Conservation (phyloP, 2,113 vertebrate species). For the Oceanodroma tethys region DNA sequence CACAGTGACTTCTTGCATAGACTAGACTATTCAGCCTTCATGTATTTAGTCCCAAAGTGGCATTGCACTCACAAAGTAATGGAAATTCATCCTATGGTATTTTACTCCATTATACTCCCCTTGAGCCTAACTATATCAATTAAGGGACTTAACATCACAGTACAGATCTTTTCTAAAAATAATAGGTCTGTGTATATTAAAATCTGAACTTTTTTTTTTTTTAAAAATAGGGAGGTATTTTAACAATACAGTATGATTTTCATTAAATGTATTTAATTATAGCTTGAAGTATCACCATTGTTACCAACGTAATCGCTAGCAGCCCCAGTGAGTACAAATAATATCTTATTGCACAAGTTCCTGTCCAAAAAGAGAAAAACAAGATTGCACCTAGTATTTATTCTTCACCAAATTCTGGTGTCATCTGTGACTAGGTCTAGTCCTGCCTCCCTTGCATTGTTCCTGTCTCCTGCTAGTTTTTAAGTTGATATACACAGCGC, state of each 20-base stretch:
- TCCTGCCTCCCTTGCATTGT: neutral
- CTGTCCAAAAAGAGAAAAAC: neutral
- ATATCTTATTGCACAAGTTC: neutral
- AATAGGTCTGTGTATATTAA: neutral
- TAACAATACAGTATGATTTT: neutral
- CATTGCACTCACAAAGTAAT: neutral
- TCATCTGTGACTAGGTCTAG: neutral
- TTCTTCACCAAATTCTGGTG: neutral
- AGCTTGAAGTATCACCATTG: neutral
- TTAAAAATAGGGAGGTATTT: neutral
- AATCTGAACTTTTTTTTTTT: neutral
- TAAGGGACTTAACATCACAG: neutral
- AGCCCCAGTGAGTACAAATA: neutral
- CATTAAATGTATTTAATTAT: neutral
- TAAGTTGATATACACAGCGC: neutral
- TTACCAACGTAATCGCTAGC: neutral
- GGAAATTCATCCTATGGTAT: neutral
- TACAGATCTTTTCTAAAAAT: neutral
- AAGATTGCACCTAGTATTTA: neutral
- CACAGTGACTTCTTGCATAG: neutral
- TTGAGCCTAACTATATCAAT: neutral
- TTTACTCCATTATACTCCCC: neutral
- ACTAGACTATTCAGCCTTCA: neutral
- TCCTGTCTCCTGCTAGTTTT: neutral
- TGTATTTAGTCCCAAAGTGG: neutral